These are phyloP conservation scores for Tetranychus piercei DNA, from an alignment of 2,888 invertebrate genomes.

Conservation along the genomic window DNA sequence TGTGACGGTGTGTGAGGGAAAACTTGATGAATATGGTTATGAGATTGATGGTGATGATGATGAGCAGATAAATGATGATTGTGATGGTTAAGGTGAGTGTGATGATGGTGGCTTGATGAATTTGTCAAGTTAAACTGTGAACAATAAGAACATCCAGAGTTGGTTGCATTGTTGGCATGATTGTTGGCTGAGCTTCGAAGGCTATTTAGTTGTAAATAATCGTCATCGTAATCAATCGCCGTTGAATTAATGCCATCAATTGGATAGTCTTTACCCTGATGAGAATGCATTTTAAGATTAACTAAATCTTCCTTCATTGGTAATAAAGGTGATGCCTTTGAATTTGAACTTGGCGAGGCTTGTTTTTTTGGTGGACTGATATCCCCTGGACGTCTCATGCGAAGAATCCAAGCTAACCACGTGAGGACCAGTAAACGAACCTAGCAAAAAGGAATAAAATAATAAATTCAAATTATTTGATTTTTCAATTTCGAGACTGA, in stretches of 20 bases:
- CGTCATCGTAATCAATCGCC: conserved; percentile 8
- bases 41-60: background rate
- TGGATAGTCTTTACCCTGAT: conserved; percentile 10
- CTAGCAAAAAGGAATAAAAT: conserved; percentile 39
- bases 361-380: conserved; percentile 80
- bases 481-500: too few species aligned
- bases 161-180: background rate
- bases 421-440: conserved; percentile 82
- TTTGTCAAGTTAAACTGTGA: background rate
- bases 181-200: background rate
- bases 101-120: background rate
- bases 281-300: background rate
- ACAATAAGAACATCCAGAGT: background rate
- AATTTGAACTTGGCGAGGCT: conserved; percentile 76
- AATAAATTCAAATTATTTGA: too few species aligned
- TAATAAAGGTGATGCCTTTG: background rate
- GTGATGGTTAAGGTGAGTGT: background rate
- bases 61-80: background rate
- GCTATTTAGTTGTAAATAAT: conserved; percentile 11
- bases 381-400: conserved; percentile 89
- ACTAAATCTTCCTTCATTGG: conserved; percentile 3
- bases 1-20: conserved; percentile 4
- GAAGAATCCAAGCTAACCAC: conserved; percentile 89
- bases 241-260: background rate
- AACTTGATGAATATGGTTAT: conserved; percentile 1